These are phyloP conservation scores for Hippasteria phrygiana DNA, from an alignment of 53 echinoderm and acorn worm species.

Conservation along the genomic window DNA sequence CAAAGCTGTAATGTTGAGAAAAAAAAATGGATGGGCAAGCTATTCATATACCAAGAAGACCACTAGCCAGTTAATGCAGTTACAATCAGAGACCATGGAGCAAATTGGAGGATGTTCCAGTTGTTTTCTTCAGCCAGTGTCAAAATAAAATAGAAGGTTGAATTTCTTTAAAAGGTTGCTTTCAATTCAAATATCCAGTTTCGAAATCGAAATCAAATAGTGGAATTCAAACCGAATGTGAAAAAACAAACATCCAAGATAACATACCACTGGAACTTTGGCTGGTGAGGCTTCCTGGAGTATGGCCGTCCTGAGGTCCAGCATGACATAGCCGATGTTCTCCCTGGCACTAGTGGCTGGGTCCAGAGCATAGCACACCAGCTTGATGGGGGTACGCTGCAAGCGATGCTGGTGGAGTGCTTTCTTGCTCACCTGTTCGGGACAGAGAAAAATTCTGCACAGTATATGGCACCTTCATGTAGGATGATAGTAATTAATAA, in stretches of 20 bases:
- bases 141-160: no score
- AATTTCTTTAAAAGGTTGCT: no score
- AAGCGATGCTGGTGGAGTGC: slow-evolving; percentile 90
- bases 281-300: slow-evolving; percentile 81
- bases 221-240: no score
- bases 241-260: not conserved
- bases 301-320: slow-evolving; percentile 89
- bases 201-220: no score
- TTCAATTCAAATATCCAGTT: no score
- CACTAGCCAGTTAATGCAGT: no score
- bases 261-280: slow-evolving; percentile 84
- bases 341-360: slow-evolving; percentile 75
- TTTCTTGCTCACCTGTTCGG: slow-evolving; percentile 76
- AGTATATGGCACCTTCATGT: not conserved
- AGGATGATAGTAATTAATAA: not conserved
- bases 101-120: no score
- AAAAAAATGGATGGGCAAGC: no score
- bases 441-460: not conserved
- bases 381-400: slow-evolving; percentile 95
- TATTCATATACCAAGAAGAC: no score
- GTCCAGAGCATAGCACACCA: slow-evolving; percentile 86
- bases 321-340: slow-evolving; percentile 87
- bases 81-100: no score
- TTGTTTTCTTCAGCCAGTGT: no score
- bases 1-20: no score